These are phyloP conservation scores for Hirundichthys speculiger DNA, from an alignment of 2,113 vertebrate species.

Conservation along the genomic window DNA sequence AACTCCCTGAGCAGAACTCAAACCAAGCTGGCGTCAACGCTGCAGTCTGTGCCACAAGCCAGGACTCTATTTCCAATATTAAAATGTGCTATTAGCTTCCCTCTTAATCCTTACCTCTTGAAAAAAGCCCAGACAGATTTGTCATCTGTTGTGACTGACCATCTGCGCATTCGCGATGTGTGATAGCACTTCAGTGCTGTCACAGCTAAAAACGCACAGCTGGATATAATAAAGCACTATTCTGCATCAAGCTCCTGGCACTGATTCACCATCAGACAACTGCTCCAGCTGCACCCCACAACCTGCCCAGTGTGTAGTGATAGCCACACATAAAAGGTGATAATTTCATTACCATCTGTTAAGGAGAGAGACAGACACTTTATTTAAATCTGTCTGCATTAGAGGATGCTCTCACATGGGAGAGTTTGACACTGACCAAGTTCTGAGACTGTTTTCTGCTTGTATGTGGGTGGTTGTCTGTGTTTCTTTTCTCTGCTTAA, in stretches of 20 bases:
- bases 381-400: conserved; percentile 48
- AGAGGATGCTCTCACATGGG: conserved; percentile 32
- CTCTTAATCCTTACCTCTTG: conserved; percentile 5
- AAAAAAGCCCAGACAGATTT: conserved; percentile 37
- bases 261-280: conserved; percentile 52
- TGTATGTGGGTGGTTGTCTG: conserved; percentile 28
- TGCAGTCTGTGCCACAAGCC: background rate
- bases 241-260: conserved; percentile 35
- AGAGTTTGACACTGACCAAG: conserved; percentile 18
- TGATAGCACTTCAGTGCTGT: conserved; percentile 22
- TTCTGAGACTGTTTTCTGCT: conserved; percentile 11
- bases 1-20: background rate
- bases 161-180: conserved; percentile 37
- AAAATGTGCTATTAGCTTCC: conserved; percentile 27
- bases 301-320: conserved; percentile 38
- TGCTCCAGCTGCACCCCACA: conserved; percentile 51
- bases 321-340: conserved; percentile 22
- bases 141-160: conserved; percentile 20
- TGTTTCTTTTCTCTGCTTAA: conserved; percentile 31
- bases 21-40: background rate
- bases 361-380: conserved; percentile 28
- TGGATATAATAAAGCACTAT: conserved; percentile 60
- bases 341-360: conserved; percentile 65
- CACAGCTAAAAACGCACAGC: conserved; percentile 46
- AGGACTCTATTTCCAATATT: background rate